These are phyloP conservation scores for Ypsolopha scabrella DNA, from an alignment of 2,888 invertebrate species.

Conservation along the genomic window DNA sequence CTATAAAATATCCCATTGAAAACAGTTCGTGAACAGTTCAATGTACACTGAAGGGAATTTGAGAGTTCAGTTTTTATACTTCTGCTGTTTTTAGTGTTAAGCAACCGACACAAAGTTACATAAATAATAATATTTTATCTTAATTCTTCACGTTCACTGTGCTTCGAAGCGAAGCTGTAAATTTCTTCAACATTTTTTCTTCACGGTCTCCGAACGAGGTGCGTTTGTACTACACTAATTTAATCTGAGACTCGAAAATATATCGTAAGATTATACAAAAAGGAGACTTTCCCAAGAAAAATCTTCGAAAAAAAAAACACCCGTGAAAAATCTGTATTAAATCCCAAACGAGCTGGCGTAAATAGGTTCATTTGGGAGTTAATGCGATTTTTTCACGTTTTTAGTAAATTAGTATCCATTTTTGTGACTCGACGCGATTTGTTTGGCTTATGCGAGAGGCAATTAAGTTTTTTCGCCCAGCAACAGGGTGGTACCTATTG, in stretches of 20 bases:
- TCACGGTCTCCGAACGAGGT: conserved; percentile 26
- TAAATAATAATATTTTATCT: not conserved
- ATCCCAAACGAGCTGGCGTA: conserved; percentile 48
- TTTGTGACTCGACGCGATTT: conserved; percentile 45
- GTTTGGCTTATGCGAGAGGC: conserved; percentile 50
- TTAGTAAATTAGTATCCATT: conserved; percentile 65
- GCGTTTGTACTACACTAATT: conserved; percentile 52
- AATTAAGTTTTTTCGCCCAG: too few relatives aligned
- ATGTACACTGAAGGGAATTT: too few relatives aligned
- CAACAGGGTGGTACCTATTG: too few relatives aligned
- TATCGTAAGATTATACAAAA: conserved; percentile 28
- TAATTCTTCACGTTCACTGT: not conserved
- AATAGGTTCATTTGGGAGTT: conserved; percentile 65
- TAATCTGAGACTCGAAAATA: conserved; percentile 44
- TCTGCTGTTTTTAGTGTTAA: too few relatives aligned
- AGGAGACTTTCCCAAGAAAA: conserved; percentile 19
- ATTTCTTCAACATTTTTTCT: conserved; percentile 14
- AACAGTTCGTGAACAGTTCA: too few relatives aligned
- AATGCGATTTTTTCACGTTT: conserved; percentile 25
- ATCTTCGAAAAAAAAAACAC: conserved; percentile 44
- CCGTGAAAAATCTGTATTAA: conserved; percentile 69
- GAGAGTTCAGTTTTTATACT: too few relatives aligned
- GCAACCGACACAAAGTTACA: too few relatives aligned
- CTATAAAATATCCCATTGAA: too few relatives aligned
- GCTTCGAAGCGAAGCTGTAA: conserved; percentile 2